Evolutionary conservation across 1,140 invertebrate species (phyloP).

Genomic region (Apis florea): DNA sequence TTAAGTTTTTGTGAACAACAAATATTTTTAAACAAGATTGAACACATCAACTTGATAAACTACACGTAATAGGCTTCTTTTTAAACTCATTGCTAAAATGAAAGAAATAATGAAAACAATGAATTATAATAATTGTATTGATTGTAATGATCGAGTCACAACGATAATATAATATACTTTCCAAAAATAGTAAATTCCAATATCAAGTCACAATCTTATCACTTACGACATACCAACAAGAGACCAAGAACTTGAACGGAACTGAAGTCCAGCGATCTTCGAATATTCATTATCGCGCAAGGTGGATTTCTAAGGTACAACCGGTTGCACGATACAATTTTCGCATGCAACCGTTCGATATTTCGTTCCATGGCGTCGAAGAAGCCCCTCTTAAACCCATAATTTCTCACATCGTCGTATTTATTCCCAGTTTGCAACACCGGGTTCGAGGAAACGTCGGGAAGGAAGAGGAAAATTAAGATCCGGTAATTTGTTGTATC

Average conservation of each 20-base stretch:
- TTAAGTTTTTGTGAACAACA: no score
- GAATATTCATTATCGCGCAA: not conserved
- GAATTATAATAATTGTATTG: no score
- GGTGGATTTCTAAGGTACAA: not conserved
- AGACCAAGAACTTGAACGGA: not conserved
- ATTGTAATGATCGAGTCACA: no score
- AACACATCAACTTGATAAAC: no score
- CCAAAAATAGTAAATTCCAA: no score
- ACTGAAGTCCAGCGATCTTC: not conserved
- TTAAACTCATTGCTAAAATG: no score
- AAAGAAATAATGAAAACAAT: no score
- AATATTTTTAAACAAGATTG: no score
- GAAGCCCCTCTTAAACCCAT: not conserved
- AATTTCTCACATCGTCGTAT: constrained; percentile 26
- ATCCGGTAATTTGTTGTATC: constrained; percentile 51
- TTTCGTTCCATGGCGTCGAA: not conserved
- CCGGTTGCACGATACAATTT: not conserved
- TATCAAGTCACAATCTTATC: not conserved
- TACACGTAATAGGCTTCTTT: no score
- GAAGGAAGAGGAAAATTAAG: constrained; percentile 46
- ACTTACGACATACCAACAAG: no score
- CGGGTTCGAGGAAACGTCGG: constrained; percentile 20
- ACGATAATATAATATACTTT: no score
- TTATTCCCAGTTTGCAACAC: not conserved
- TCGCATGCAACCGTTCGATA: not conserved